Percentiles rank a stretch among this genome's conserved stretches.
phyloP scores from a whole-genome alignment of 2,797 vertebrate species.

The Muraenolepis orangiensis region DNA sequence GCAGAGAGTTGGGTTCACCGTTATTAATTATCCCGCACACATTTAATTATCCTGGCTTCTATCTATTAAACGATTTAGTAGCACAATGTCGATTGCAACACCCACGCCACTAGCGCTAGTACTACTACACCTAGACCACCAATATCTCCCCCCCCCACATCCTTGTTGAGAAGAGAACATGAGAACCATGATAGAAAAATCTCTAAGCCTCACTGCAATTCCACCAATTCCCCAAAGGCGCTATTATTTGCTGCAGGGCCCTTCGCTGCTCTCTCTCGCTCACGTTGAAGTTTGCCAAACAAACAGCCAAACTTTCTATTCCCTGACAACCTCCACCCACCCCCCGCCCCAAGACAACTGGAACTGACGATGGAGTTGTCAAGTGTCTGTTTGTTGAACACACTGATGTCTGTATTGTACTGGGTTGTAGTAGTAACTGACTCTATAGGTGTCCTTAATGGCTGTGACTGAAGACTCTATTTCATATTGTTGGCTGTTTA shows the following conservation, averaged over 20 bases:
- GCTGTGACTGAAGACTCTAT: neutral
- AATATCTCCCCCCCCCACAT: neutral
- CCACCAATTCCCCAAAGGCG: constrained; percentile 5
- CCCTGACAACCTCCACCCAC: neutral
- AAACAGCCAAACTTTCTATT: constrained; percentile 1
- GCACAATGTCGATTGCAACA: neutral
- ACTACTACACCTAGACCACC: neutral
- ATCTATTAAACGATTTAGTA: neutral
- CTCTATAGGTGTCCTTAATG: neutral
- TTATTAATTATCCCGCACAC: neutral
- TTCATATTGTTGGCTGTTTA: neutral
- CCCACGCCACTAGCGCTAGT: neutral
- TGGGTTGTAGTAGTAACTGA: neutral
- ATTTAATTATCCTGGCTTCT: constrained; percentile 1
- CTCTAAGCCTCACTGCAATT: neutral
- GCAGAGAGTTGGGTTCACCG: neutral
- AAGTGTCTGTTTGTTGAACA: neutral
- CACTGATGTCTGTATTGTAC: neutral
- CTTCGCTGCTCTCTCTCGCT: neutral
- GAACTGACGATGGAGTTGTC: neutral
- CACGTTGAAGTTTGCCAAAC: neutral
- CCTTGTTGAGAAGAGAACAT: neutral
- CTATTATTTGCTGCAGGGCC: neutral
- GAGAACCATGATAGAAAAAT: neutral
- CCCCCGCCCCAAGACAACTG: too few relatives aligned